Conservation (phyloP, 2,888 invertebrate genomes). For the Syrista parreyssii region DNA sequence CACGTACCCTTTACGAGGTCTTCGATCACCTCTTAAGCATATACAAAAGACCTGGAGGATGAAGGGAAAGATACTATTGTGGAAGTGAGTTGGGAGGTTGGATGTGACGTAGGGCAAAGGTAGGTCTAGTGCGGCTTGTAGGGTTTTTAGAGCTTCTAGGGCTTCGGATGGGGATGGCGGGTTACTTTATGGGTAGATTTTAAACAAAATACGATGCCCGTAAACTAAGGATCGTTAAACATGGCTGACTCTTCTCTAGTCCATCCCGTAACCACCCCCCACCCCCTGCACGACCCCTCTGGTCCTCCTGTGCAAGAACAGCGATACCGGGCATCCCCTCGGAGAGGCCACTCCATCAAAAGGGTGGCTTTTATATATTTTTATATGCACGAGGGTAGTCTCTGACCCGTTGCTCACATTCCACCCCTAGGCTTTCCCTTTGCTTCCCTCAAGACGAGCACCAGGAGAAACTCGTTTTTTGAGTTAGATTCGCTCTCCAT, state of each 20-base stretch:
- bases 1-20: neutral
- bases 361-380: constrained; percentile 54
- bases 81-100: neutral
- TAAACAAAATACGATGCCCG: constrained; percentile 57
- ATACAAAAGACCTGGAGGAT: neutral
- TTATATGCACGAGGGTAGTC: neutral
- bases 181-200: constrained; percentile 51
- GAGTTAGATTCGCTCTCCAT: neutral
- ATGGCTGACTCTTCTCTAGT: constrained; percentile 27
- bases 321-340: constrained; percentile 43
- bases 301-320: constrained; percentile 48
- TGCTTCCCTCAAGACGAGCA: neutral
- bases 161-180: constrained; percentile 5
- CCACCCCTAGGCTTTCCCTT: neutral
- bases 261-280: constrained; percentile 4
- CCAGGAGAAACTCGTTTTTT: neutral
- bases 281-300: constrained; percentile 27
- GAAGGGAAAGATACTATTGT: neutral
- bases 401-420: neutral
- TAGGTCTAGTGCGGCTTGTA: neutral
- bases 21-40: neutral
- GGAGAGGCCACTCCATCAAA: constrained; percentile 62
- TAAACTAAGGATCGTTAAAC: constrained; percentile 56
- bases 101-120: neutral
- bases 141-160: neutral